Percentiles rank a stretch among this genome's conserved stretches.
Conservation (phyloP, 37 sponge, comb jelly and placozoan species). For the Geodia barretti region DNA sequence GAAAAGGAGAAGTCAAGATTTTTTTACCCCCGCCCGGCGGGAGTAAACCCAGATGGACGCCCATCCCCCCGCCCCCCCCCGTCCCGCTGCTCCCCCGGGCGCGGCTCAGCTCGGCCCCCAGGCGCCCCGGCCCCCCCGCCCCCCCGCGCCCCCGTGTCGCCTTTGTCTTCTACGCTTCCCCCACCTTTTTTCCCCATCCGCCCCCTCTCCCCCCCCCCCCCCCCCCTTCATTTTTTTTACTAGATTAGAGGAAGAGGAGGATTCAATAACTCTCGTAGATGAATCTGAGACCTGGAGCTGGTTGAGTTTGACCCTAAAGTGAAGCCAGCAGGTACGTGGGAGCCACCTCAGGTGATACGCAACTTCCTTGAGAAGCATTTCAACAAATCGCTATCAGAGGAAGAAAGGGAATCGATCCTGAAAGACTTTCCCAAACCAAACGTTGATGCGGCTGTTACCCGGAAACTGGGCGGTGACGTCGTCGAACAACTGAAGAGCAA, state of each 20-base stretch:
- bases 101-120: too few relatives aligned
- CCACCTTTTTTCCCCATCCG: too few relatives aligned
- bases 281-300: not conserved
- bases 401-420: conserved; percentile 20
- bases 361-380: conserved; percentile 20
- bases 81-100: too few relatives aligned
- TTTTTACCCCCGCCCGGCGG: too few relatives aligned
- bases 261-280: not conserved
- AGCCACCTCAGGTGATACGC: not conserved
- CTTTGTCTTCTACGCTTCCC: too few relatives aligned
- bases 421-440: conserved; percentile 19
- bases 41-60: too few relatives aligned
- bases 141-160: too few relatives aligned
- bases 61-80: too few relatives aligned
- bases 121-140: too few relatives aligned
- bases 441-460: not conserved
- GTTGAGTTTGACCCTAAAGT: not conserved
- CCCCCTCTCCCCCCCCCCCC: too few relatives aligned
- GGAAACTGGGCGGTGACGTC: conserved; percentile 3
- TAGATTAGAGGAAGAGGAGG: not conserved
- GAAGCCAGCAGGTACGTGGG: not conserved
- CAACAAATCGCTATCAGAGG: conserved; percentile 10
- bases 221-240: too few relatives aligned
- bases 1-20: too few relatives aligned
- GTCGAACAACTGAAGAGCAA: conserved; percentile 9